These are phyloP conservation scores for Thunnus albacares DNA, from an alignment of 2,797 vertebrate species.

Conservation along the genomic window DNA sequence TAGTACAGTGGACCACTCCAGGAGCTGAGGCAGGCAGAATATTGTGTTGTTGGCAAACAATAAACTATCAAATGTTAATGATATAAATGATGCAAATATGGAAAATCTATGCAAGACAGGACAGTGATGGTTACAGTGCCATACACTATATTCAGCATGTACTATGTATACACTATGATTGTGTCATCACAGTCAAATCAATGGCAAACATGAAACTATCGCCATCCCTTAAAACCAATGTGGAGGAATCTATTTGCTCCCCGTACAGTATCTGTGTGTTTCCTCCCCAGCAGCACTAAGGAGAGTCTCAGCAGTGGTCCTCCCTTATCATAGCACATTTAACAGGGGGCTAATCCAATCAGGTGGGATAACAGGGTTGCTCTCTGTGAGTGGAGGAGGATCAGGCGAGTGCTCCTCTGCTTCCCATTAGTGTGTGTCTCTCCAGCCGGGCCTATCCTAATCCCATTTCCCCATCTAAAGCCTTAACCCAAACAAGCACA, in stretches of 20 bases:
- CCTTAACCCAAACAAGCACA: constrained; percentile 88
- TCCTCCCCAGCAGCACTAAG: constrained; percentile 60
- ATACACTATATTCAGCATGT: neutral
- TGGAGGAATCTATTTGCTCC: constrained; percentile 66
- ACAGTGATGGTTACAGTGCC: neutral
- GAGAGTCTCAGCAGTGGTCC: constrained; percentile 79
- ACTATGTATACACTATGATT: constrained; percentile 4
- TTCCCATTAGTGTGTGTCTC: constrained; percentile 85
- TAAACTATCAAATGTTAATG: constrained; percentile 3
- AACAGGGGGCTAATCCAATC: constrained; percentile 88
- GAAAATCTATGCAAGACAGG: neutral
- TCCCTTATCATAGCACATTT: constrained; percentile 86
- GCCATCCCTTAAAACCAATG: constrained; percentile 36
- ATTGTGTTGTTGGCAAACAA: constrained; percentile 48
- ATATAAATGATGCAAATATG: neutral
- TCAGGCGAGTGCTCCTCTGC: constrained; percentile 82
- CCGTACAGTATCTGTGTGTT: constrained; percentile 61
- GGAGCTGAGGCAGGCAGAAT: constrained; percentile 41
- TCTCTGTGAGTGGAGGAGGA: constrained; percentile 82
- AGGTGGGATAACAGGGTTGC: constrained; percentile 86
- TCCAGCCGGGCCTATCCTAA: constrained; percentile 85
- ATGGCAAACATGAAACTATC: constrained; percentile 29
- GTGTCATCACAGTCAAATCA: constrained; percentile 41
- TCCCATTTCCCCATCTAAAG: constrained; percentile 89
- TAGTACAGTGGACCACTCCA: neutral